Evolutionary conservation across 2,888 invertebrate genomes (phyloP), one percentile per base, ranked within the genome.

Genomic region (Odiellus spinosus): DNA sequence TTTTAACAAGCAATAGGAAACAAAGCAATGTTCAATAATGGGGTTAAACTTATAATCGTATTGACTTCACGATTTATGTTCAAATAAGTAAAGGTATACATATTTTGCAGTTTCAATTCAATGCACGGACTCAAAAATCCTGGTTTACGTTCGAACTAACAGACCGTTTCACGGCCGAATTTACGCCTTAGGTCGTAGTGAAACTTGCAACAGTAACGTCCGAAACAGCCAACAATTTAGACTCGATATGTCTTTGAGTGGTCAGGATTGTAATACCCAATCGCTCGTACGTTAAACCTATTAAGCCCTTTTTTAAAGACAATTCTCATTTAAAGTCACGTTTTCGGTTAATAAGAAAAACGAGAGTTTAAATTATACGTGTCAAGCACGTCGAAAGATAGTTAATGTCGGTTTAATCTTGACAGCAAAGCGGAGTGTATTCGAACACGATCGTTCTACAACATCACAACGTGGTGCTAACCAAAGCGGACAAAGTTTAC

Each of bases 401-500:
- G 21, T 5, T 15, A 19, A 6, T n/a, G n/a, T 18, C 32, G 14
- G 32, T 26, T 21, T 38, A 20, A 19, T 33, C 36, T n/a, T 8
- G 15, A 14, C 14, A 17, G 38, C 70, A 90, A 88, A 83, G 79
- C 56, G 90, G 90, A 45, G 83, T 88, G 40, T 90, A 88, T 68
- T 85, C 87, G 44, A 90, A 90, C 67, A 90, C 90, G 0, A 87
- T 90, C 19, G 90, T 90, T 8, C 74, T 90, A 18, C 90, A 90
- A 67, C 90, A 90, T 63, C 90, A 90, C 69, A 88, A 86, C 64
- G 87, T 90, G 20, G 90, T 90, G 33, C 88, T 90, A 86, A 90
- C 90, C 47, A 90, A 90, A 67, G 88, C 88, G 3, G 90, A 90
- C 66, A 90, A 90, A 67, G 88, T 90, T 64, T 90, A 90, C 75